These are phyloP conservation scores for Mimachlamys varia DNA, from an alignment of 2,888 invertebrate genomes.

Conservation along the genomic window DNA sequence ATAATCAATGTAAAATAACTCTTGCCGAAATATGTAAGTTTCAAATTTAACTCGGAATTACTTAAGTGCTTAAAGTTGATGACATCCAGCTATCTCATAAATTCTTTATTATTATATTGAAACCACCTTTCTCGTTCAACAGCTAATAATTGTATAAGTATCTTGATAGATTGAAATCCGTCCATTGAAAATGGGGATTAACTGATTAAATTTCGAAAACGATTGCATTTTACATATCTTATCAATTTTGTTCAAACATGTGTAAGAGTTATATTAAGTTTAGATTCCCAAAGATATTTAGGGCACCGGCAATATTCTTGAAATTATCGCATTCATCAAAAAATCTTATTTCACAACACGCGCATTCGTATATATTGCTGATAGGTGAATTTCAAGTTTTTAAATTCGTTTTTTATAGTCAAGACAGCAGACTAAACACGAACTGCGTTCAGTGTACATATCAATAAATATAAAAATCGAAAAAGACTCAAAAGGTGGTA, in stretches of 20 bases:
- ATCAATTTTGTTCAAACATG: not conserved
- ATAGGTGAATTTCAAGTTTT: too few species aligned
- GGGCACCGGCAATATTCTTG: not conserved
- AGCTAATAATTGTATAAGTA: not conserved
- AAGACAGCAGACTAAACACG: too few species aligned
- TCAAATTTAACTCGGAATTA: not conserved
- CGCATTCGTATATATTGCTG: too few species aligned
- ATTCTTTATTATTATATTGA: not conserved
- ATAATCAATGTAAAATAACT: not conserved
- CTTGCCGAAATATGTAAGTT: not conserved
- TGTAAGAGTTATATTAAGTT: not conserved
- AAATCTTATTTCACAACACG: too few species aligned
- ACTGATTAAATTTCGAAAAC: not conserved
- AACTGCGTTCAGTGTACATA: too few species aligned
- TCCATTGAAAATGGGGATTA: not conserved
- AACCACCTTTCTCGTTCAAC: not conserved
- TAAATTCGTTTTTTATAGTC: too few species aligned
- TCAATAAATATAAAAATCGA: too few species aligned
- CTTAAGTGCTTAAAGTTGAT: not conserved
- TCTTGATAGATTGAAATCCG: not conserved
- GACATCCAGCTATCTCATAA: not conserved
- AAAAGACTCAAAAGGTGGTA: too few species aligned
- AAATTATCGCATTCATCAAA: not conserved
- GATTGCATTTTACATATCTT: slow-evolving; percentile 1
- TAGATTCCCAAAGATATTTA: not conserved